These are phyloP conservation scores for Platycercus adscitus DNA, from an alignment of 2,113 vertebrate species.

Conservation along the genomic window DNA sequence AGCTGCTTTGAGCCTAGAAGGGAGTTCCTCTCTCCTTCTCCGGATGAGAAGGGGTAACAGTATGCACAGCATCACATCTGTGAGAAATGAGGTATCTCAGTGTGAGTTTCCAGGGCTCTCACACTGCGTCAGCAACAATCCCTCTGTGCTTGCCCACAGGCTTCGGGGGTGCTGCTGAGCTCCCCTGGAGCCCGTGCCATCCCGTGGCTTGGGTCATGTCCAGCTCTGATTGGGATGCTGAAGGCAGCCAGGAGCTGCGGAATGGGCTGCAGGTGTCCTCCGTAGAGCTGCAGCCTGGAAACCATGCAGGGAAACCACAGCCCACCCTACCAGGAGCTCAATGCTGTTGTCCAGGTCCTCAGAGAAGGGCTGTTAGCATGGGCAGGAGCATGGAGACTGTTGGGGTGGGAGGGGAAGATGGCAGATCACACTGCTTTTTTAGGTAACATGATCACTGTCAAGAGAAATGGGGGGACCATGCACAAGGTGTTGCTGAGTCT, in stretches of 20 bases:
- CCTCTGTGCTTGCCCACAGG: background rate
- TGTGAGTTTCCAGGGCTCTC: background rate
- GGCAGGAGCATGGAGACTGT: background rate
- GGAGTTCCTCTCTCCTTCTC: background rate
- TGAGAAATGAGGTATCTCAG: rapidly evolving
- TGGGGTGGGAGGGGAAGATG: background rate
- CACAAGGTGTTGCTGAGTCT: background rate
- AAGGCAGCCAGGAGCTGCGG: background rate
- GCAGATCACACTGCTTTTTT: background rate
- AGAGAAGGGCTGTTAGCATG: background rate
- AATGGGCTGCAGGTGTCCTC: background rate
- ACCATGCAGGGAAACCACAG: background rate
- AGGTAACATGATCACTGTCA: background rate
- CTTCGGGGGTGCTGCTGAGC: background rate
- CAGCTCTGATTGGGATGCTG: background rate
- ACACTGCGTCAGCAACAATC: background rate
- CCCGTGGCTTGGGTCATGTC: rapidly evolving
- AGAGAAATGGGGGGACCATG: background rate
- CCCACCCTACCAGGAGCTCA: background rate
- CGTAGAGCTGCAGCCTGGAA: background rate
- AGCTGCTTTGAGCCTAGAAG: background rate
- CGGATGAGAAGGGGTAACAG: background rate
- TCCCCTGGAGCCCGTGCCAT: background rate
- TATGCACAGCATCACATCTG: rapidly evolving
- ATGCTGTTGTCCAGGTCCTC: background rate